A percentile compares a stretch with the other conserved stretches of the same genome.
These are phyloP conservation scores for Erythrocercus mccallii DNA, from an alignment of 2,113 vertebrate genomes.

Conservation along the genomic window DNA sequence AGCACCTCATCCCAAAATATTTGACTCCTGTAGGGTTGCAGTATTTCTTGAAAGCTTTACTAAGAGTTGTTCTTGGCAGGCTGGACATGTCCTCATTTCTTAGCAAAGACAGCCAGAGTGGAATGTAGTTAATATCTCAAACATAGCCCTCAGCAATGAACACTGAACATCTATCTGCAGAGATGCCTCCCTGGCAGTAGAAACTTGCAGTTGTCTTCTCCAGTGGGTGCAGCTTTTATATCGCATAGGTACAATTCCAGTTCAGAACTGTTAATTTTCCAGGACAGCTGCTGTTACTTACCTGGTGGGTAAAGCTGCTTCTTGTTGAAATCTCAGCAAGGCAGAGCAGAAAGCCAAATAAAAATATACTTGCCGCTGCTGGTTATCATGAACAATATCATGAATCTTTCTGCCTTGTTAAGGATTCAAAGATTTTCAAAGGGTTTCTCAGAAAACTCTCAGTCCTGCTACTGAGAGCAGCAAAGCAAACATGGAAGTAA, in stretches of 20 bases:
- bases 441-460: neutral
- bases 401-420: neutral
- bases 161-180: neutral
- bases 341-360: neutral
- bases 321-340: neutral
- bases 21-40: neutral
- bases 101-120: neutral
- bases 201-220: neutral
- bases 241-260: neutral
- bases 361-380: neutral
- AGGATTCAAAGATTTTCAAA: conserved; percentile 1
- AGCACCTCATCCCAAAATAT: neutral
- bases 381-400: neutral
- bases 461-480: neutral
- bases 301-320: neutral
- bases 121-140: neutral
- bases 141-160: neutral
- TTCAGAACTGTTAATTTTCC: neutral
- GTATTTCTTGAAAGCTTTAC: neutral
- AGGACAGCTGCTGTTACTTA: neutral
- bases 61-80: neutral
- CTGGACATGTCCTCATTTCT: neutral
- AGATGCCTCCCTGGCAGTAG: neutral
- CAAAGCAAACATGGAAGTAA: neutral
- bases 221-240: neutral